These are phyloP conservation scores for Metellina segmentata DNA, from an alignment of 2,888 invertebrate genomes.

Conservation along the genomic window DNA sequence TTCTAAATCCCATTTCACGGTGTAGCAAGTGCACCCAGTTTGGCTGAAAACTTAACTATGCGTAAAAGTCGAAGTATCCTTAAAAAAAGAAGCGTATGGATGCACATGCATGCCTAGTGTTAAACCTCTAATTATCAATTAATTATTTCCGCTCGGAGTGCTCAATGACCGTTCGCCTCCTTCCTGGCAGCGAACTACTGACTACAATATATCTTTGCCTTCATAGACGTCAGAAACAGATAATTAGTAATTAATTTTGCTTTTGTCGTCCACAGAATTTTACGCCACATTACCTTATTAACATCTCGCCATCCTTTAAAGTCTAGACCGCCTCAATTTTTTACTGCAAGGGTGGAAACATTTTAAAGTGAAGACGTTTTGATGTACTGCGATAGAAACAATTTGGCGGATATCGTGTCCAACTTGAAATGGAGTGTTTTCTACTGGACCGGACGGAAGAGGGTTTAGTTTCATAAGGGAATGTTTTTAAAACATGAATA, in stretches of 20 bases:
- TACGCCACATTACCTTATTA: conserved; percentile 66
- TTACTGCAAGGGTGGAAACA: background rate
- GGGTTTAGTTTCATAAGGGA: no score
- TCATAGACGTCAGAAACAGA: conserved; percentile 73
- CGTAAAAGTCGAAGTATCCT: conserved; percentile 16
- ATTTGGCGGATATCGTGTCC: no score
- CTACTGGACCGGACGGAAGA: no score
- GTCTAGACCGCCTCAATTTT: background rate
- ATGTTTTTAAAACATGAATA: no score
- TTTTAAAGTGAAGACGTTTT: background rate
- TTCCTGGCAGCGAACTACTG: conserved; percentile 53
- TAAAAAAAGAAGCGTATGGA: background rate
- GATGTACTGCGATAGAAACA: no score
- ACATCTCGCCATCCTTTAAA: conserved; percentile 57
- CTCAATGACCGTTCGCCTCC: conserved; percentile 49
- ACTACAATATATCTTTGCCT: conserved; percentile 71
- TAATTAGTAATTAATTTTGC: conserved; percentile 75
- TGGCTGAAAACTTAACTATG: conserved; percentile 32
- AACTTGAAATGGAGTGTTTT: no score
- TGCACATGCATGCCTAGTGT: conserved; percentile 26
- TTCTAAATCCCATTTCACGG: background rate
- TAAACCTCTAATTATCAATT: conserved; percentile 69
- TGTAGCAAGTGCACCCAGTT: background rate
- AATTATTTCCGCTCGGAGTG: conserved; percentile 64
- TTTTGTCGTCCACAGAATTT: conserved; percentile 63